phyloP scores from a whole-genome alignment of 1,140 invertebrate species.

The Orius insidiosus region DNA sequence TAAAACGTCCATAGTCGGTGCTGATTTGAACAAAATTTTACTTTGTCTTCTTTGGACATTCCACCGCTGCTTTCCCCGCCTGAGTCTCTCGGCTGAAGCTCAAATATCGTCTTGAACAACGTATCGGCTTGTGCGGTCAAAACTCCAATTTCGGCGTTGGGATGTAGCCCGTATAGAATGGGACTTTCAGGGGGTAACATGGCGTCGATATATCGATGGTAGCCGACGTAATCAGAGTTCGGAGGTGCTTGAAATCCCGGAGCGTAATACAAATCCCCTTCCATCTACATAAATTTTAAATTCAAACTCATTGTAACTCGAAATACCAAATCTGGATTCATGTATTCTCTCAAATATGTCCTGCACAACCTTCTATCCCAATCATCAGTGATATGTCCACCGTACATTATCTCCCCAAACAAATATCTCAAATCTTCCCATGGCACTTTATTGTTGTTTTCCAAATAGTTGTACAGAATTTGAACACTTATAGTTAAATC shows the following conservation, averaged over 20 bases:
- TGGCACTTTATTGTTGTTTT: conserved; percentile 69
- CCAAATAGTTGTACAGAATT: conserved; percentile 83
- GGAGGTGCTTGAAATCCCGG: conserved; percentile 68
- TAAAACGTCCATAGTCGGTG: conserved; percentile 22
- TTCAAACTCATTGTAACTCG: not conserved
- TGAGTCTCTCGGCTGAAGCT: conserved; percentile 73
- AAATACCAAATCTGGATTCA: conserved; percentile 60
- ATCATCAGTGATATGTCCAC: conserved; percentile 90
- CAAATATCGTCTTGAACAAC: conserved; percentile 76
- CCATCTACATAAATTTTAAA: conserved; percentile 33
- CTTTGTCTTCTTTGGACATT: conserved; percentile 66
- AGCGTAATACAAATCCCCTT: conserved; percentile 67
- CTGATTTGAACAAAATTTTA: conserved; percentile 21
- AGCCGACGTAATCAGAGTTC: conserved; percentile 54
- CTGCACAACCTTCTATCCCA: conserved; percentile 79
- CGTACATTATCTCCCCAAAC: conserved; percentile 95
- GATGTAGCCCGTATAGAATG: conserved; percentile 77
- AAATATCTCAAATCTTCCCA: conserved; percentile 87
- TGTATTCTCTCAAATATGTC: conserved; percentile 76
- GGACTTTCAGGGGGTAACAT: conserved; percentile 74
- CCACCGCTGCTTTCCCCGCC: conserved; percentile 43
- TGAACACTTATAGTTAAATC: conserved; percentile 85
- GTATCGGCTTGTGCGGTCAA: conserved; percentile 70
- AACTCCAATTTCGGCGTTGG: conserved; percentile 90
- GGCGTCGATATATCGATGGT: conserved; percentile 60